phyloP scores from a whole-genome alignment of 2,888 invertebrate genomes.

The Nomada fabriciana region DNA sequence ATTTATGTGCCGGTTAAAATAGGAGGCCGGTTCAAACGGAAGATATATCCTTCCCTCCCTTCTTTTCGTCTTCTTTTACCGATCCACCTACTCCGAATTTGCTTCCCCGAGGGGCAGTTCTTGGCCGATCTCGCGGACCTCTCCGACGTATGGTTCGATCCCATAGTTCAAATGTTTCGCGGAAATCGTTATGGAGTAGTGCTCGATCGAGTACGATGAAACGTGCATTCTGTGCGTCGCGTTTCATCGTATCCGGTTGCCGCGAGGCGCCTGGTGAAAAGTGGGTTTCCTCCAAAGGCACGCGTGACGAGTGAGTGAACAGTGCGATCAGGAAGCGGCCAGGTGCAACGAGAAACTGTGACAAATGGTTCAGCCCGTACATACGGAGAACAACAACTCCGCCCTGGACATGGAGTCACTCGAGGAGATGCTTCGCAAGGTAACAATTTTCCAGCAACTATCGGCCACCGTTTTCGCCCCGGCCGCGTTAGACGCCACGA shows the following conservation, averaged over 20 bases:
- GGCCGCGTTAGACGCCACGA: not conserved
- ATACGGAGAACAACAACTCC: constrained; percentile 86
- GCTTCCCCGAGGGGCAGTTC: not conserved
- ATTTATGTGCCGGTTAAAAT: constrained; percentile 76
- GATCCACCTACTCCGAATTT: not conserved
- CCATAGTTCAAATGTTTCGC: not conserved
- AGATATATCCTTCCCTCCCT: constrained; percentile 52
- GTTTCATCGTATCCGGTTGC: not conserved
- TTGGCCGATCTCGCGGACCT: too few relatives aligned
- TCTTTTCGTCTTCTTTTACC: not conserved
- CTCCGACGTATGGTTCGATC: not conserved
- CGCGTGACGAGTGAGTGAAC: constrained; percentile 15
- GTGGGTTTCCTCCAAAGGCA: constrained; percentile 24
- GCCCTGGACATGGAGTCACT: constrained; percentile 90
- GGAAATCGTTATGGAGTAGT: not conserved
- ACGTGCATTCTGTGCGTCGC: not conserved
- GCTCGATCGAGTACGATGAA: not conserved
- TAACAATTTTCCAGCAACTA: constrained; percentile 80
- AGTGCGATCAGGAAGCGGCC: constrained; percentile 34
- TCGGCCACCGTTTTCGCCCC: constrained; percentile 20
- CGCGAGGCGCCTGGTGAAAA: constrained; percentile 1
- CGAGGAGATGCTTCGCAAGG: constrained; percentile 92
- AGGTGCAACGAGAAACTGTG: constrained; percentile 59
- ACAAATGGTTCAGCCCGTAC: constrained; percentile 81
- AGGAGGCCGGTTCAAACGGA: constrained; percentile 69